Evolutionary conservation across 2,888 invertebrate genomes (phyloP).

Genomic region (Teleogryllus oceanicus): DNA sequence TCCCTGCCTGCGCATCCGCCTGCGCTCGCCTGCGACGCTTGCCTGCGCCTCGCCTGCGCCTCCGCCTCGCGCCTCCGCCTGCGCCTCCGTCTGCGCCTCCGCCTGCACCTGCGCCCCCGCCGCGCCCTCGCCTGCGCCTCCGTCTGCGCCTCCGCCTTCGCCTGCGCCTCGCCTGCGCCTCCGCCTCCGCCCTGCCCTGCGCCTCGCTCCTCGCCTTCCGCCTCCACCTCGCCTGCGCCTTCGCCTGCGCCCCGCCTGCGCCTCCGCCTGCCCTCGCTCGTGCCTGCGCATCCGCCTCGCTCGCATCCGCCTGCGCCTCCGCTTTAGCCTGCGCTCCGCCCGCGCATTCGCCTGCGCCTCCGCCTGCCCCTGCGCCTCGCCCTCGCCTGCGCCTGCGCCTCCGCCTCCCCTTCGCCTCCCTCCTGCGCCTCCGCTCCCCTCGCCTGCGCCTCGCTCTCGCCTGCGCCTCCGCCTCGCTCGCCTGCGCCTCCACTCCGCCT

Average conservation of each 20-base stretch:
- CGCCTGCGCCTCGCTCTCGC: neutral
- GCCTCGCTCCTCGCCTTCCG: neutral
- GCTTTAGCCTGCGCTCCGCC: neutral
- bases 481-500: neutral
- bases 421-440: no score
- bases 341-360: neutral
- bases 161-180: no score
- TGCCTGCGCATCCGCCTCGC: neutral
- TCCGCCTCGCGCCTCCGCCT: no score
- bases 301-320: neutral
- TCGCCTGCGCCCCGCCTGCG: neutral
- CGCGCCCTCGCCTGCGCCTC: no score
- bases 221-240: neutral
- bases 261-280: neutral
- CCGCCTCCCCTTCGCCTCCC: no score
- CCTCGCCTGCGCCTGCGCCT: neutral
- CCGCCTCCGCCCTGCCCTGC: neutral
- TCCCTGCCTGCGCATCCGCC: no score
- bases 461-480: neutral
- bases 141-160: no score
- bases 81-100: no score
- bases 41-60: no score
- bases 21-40: no score
- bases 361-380: neutral
- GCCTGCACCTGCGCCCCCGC: no score